A percentile compares a stretch with the other conserved stretches of the same genome.
phyloP scores from a whole-genome alignment of 2,113 vertebrate genomes.

The Amazona guildingii region DNA sequence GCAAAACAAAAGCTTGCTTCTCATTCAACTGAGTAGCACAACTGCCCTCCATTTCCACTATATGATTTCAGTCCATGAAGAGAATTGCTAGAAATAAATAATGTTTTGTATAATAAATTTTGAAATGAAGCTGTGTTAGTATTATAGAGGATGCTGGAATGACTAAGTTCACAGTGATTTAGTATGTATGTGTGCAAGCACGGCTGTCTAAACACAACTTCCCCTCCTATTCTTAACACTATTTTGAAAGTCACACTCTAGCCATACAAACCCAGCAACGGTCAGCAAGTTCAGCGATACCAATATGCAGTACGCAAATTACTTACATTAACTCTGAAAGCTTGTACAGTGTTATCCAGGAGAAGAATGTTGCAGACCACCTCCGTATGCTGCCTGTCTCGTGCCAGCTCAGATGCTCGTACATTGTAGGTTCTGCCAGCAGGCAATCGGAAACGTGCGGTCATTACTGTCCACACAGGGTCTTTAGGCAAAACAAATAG shows the following conservation, averaged over 20 bases:
- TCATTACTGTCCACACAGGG: constrained; percentile 98
- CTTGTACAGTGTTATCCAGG: constrained; percentile 95
- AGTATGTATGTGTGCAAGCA: not conserved
- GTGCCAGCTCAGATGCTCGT: constrained; percentile 97
- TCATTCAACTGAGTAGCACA: not conserved
- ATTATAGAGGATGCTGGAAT: not conserved
- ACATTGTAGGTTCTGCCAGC: constrained; percentile 99
- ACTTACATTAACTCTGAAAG: constrained; percentile 97
- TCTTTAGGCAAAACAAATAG: constrained; percentile 70
- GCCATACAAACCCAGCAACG: not conserved
- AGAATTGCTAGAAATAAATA: not conserved
- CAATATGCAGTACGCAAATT: not conserved
- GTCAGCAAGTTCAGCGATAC: rapidly evolving
- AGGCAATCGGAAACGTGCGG: constrained; percentile 99
- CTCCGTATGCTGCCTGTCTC: constrained; percentile 96
- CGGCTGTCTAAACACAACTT: not conserved
- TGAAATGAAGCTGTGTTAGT: not conserved
- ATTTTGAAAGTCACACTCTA: not conserved
- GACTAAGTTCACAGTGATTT: not conserved
- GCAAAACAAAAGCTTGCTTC: not conserved
- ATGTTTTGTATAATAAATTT: not conserved
- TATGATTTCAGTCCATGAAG: not conserved
- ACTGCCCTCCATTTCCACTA: not conserved
- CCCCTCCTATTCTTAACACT: not conserved
- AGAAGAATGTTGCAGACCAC: constrained; percentile 96